Evolutionary conservation across 1,140 invertebrate genomes (phyloP), one percentile per base, ranked within the genome.

Genomic region (Meloidogyne chitwoodi): DNA sequence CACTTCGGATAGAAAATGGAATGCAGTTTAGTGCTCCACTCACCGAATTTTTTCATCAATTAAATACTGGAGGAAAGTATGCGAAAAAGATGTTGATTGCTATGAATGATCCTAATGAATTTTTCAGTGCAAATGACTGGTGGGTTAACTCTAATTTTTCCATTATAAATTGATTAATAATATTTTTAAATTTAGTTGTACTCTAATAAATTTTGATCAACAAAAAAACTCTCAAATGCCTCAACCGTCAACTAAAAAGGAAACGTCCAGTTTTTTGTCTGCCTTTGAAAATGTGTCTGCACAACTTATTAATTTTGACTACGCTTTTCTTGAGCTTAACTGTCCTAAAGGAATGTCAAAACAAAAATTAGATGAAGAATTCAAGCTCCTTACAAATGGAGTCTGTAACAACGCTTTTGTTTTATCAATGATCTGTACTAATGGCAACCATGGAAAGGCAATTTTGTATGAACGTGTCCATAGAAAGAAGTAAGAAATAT

Each of bases 1-100:
- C 68, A n/a, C n/a, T 76, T 38, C 65, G 68, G 1, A 62, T 76
- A 19, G 75, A 76, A 38, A 76, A 76, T 34, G 75, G 68, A 34
- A 62, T 62, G 34, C 67, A 71, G 22, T n/a, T 68, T 11, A 76
- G 24, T 16, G 29, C 44, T 19, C 12, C 38, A 38, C 48, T 76
- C n/a, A 63, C 48, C 14, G 68, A 74, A 63, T 68, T 70, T n/a
- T 68, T 76, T 34, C 14, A 61, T 14, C 29, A 24, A 14, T 29
- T 62, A 4, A 67, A 76, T 38, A 62, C 48, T 38, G 68, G 68
- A 12, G 34, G 27, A 27, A 70, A 62, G 11, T 22, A 31, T 44
- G 38, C 24, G 4, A 76, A 74, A 62, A 74, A 76, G 64, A 48
- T 76, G 68, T 41, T 76, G 67, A 34, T 76, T 68, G 75, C 64